Percentiles rank a stretch among this genome's conserved stretches.
These are phyloP conservation scores for Epinephelus coioides DNA, from an alignment of 2,797 vertebrate species.

Conservation along the genomic window DNA sequence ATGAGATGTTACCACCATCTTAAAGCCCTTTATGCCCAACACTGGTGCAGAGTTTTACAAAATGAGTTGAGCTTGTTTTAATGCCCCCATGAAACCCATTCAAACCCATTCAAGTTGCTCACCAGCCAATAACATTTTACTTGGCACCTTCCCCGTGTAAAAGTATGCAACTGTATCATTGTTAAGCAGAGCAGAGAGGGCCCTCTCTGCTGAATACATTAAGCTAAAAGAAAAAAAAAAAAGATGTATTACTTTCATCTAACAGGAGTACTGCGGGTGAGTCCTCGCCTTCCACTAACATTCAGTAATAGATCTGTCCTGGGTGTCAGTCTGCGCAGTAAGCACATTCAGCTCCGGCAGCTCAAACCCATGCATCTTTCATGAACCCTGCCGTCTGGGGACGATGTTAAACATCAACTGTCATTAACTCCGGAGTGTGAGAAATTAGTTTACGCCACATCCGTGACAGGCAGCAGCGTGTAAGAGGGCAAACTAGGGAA, in stretches of 20 bases:
- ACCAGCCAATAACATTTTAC: slow-evolving; percentile 30
- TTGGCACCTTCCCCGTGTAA: slow-evolving; percentile 23
- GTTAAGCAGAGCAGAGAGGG: slow-evolving; percentile 38
- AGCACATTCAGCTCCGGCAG: slow-evolving; percentile 69
- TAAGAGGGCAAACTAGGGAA: slow-evolving; percentile 50
- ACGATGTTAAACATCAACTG: slow-evolving; percentile 79
- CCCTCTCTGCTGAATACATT: slow-evolving; percentile 51
- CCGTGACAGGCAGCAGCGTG: slow-evolving; percentile 66
- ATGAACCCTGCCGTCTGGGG: slow-evolving; percentile 75
- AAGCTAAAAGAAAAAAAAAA: slow-evolving; percentile 18
- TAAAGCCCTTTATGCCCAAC: background rate
- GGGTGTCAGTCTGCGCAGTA: slow-evolving; percentile 68
- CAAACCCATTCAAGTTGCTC: slow-evolving; percentile 40
- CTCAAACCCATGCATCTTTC: slow-evolving; percentile 80
- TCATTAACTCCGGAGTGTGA: slow-evolving; percentile 74
- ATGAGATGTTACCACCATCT: slow-evolving; percentile 9
- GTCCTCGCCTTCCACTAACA: slow-evolving; percentile 56
- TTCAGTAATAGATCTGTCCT: slow-evolving; percentile 69
- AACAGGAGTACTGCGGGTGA: slow-evolving; percentile 40
- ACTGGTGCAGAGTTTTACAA: slow-evolving; percentile 17
- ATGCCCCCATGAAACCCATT: slow-evolving; percentile 39
- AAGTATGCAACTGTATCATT: slow-evolving; percentile 38
- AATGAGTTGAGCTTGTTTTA: slow-evolving; percentile 35
- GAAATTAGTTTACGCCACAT: slow-evolving; percentile 71
- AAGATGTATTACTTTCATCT: slow-evolving; percentile 62